These are phyloP conservation scores for Caranx melampygus DNA, from an alignment of 2,113 vertebrate genomes.

Conservation along the genomic window DNA sequence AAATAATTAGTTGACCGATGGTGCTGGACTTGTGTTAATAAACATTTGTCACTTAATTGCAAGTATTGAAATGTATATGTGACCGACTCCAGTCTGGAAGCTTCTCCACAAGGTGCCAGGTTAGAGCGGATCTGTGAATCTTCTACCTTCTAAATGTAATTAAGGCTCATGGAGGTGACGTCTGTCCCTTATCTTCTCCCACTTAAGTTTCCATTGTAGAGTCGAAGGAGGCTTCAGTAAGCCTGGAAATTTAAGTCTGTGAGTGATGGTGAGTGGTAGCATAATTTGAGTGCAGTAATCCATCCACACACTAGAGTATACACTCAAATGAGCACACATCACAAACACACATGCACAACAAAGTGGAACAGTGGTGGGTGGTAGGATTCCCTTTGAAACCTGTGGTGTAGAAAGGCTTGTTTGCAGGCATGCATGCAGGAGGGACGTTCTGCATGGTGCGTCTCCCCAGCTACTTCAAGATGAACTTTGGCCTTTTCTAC, in stretches of 20 bases:
- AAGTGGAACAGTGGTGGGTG: slow-evolving; percentile 80
- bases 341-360: slow-evolving; percentile 57
- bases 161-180: slow-evolving; percentile 22
- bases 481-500: slow-evolving; percentile 80
- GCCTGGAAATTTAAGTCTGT: slow-evolving; percentile 65
- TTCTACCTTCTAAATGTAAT: slow-evolving; percentile 30
- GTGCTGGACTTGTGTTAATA: slow-evolving; percentile 25
- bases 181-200: slow-evolving; percentile 44
- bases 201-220: slow-evolving; percentile 66
- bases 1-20: slow-evolving; percentile 43
- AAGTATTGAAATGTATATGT: slow-evolving; percentile 19
- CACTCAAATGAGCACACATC: slow-evolving; percentile 58
- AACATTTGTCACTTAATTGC: slow-evolving; percentile 16
- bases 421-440: slow-evolving; percentile 63
- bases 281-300: slow-evolving; percentile 62
- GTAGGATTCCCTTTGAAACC: slow-evolving; percentile 85
- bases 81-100: not conserved
- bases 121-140: slow-evolving; percentile 18
- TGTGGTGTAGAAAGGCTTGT: slow-evolving; percentile 64
- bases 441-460: slow-evolving; percentile 65
- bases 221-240: slow-evolving; percentile 47
- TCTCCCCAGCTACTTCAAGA: slow-evolving; percentile 66
- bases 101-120: not conserved
- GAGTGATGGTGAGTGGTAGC: slow-evolving; percentile 55
- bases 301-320: slow-evolving; percentile 48